Base-by-base conservation (phyloP, 2,797 vertebrate species). In the Thaleichthys pacificus region DNA sequence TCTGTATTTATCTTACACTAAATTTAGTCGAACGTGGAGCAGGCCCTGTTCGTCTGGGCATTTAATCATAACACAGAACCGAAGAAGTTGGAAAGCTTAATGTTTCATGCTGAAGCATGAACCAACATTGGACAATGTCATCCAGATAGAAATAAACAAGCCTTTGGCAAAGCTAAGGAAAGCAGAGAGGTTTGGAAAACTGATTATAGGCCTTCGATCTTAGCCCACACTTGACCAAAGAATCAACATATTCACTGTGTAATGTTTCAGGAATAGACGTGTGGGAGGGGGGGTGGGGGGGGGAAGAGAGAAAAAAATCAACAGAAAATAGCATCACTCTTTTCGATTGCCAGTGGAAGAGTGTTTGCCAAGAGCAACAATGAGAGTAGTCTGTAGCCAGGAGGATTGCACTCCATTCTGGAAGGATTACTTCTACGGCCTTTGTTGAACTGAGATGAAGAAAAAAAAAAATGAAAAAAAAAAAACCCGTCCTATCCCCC, bases 201-300 rank as follows among this genome's bases (percentile, higher is more conserved):
- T 91, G 88, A 93, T 90, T 92, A 91, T 87, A 91, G 86, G 84
- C 86, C 85, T 88, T 80, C 72, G 77, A 89, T 86, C 80, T 81
- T 35, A 77, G 77, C 84, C 87, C 87, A 86, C 84, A 85, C 75
- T 88, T 77, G 79, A 89, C 89, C 85, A 82, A 83, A 85, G 69
- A 86, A 85, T 90, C 85, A 87, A 86, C 88, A 82, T 88, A 83
- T 87, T 88, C 82, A 70, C 81, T 75, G 84, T 84, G 78, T 87
- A 86, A 86, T 84, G 80, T 90, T 87, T 86, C 88, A 87, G 77
- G 82, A 85, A 87, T 84, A 87, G 85, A 87, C 80, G 77, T 80
- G 69, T 83, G 61, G 61, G 69, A 26, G 76, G 67, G 56, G 58
- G 61, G 61, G 69, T 22, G 76, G 67, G 56, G 58, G 65, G 28